Conservation (phyloP, 2,113 vertebrate species). For the Protomyctophum bolini region DNA sequence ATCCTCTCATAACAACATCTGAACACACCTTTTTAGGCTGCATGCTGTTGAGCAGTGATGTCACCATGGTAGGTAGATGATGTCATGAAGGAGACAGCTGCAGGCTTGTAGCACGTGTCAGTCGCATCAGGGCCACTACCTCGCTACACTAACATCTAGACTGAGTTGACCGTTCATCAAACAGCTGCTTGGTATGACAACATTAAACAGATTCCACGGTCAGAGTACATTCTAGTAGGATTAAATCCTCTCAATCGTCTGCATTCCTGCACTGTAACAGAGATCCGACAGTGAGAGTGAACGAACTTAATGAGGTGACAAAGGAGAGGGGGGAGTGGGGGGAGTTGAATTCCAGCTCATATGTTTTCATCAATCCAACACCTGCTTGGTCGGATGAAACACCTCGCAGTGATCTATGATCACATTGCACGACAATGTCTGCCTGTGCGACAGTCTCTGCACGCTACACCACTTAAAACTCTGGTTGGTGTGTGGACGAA, state of each 20-base stretch:
- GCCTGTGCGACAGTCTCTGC: too few species aligned
- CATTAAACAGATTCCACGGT: conserved; percentile 10
- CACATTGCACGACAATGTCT: too few species aligned
- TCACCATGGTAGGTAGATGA: too few species aligned
- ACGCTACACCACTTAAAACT: too few species aligned
- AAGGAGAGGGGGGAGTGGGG: background rate
- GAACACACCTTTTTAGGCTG: too few species aligned
- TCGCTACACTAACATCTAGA: conserved; percentile 9
- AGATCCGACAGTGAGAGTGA: conserved; percentile 6
- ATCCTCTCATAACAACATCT: too few species aligned
- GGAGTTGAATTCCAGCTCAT: conserved; percentile 13
- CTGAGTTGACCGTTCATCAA: background rate
- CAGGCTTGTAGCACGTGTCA: background rate
- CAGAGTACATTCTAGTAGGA: conserved; percentile 3
- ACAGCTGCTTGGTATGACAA: conserved; percentile 23
- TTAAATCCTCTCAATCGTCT: background rate
- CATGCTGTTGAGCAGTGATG: too few species aligned
- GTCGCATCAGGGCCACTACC: background rate
- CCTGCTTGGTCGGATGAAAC: conserved; percentile 6
- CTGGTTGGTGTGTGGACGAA: too few species aligned
- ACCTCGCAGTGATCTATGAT: too few species aligned
- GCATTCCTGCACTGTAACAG: conserved; percentile 40
- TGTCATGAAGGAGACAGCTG: conserved; percentile 21
- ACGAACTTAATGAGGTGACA: conserved; percentile 27
- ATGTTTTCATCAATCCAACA: conserved; percentile 27